phyloP scores from a whole-genome alignment of 1,140 invertebrate species.

The Micrasema longulum region DNA sequence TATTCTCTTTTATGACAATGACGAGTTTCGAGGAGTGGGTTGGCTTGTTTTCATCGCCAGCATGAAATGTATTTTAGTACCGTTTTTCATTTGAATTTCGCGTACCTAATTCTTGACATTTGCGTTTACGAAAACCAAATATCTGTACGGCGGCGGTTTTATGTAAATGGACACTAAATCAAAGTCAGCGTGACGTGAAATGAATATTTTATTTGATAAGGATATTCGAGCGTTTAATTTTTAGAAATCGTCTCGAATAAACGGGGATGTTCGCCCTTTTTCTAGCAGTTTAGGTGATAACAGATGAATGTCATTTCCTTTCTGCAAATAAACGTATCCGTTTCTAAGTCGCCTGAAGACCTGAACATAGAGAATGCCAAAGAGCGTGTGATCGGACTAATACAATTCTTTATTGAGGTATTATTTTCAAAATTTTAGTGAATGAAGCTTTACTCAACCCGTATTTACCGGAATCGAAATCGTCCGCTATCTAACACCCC shows the following conservation, averaged over 20 bases:
- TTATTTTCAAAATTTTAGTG: constrained; percentile 8
- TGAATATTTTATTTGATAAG: constrained; percentile 12
- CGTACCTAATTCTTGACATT: constrained; percentile 15
- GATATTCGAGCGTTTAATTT: too few relatives aligned
- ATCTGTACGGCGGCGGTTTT: constrained; percentile 8
- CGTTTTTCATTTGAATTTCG: constrained; percentile 29
- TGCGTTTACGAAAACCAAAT: constrained; percentile 9
- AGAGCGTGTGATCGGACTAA: too few relatives aligned
- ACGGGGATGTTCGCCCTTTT: too few relatives aligned
- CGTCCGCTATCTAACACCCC: neutral
- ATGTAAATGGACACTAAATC: constrained; percentile 12
- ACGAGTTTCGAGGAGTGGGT: constrained; percentile 28
- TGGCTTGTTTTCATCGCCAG: constrained; percentile 22
- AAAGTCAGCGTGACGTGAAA: constrained; percentile 11
- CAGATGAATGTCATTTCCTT: too few relatives aligned
- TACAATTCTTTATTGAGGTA: neutral
- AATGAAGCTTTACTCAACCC: neutral
- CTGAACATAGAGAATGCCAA: too few relatives aligned
- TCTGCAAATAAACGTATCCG: too few relatives aligned
- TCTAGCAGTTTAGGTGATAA: too few relatives aligned
- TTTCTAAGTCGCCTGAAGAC: too few relatives aligned
- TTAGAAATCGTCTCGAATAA: too few relatives aligned
- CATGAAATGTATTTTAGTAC: constrained; percentile 31
- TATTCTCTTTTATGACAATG: constrained; percentile 35
- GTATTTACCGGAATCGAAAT: constrained; percentile 13